These are phyloP conservation scores for Eupithecia pulchellata DNA, from an alignment of 2,888 invertebrate species.

Conservation along the genomic window DNA sequence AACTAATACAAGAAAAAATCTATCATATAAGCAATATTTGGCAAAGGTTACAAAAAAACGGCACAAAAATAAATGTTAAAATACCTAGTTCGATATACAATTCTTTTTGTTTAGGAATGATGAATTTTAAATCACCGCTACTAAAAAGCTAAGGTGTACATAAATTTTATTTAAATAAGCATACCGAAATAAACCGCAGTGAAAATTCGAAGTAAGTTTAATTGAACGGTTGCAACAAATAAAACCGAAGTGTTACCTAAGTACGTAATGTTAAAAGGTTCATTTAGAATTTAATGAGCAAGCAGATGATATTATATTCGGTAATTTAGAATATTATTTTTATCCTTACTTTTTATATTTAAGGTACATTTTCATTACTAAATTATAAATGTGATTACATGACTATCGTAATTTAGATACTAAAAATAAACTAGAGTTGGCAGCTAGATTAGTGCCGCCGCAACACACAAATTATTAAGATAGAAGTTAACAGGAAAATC, in stretches of 20 bases:
- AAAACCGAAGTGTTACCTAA: background rate
- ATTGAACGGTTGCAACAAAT: background rate
- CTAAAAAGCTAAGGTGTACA: constrained; percentile 34
- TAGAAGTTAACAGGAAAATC: constrained; percentile 41
- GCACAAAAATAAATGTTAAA: constrained; percentile 48
- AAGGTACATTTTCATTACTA: constrained; percentile 44
- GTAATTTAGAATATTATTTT: constrained; percentile 23
- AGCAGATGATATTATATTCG: background rate
- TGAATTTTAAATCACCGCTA: constrained; percentile 43
- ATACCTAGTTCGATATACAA: constrained; percentile 41
- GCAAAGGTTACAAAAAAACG: constrained; percentile 54
- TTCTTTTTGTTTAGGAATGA: constrained; percentile 47
- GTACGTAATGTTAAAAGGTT: background rate
- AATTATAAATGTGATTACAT: constrained; percentile 63
- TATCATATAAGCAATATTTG: constrained; percentile 61
- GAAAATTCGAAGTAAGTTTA: constrained; percentile 9
- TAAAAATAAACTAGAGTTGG: constrained; percentile 54
- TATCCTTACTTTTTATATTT: background rate
- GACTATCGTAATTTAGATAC: constrained; percentile 51
- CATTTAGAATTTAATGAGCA: constrained; percentile 13
- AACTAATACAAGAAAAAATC: constrained; percentile 42
- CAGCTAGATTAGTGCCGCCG: constrained; percentile 61
- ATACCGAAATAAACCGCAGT: constrained; percentile 25
- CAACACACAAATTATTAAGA: constrained; percentile 51
- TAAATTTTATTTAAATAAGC: constrained; percentile 36